Percentiles rank a stretch among this genome's conserved stretches.
Conservation (phyloP, 2,797 vertebrate genomes). For the Potorous gilbertii region DNA sequence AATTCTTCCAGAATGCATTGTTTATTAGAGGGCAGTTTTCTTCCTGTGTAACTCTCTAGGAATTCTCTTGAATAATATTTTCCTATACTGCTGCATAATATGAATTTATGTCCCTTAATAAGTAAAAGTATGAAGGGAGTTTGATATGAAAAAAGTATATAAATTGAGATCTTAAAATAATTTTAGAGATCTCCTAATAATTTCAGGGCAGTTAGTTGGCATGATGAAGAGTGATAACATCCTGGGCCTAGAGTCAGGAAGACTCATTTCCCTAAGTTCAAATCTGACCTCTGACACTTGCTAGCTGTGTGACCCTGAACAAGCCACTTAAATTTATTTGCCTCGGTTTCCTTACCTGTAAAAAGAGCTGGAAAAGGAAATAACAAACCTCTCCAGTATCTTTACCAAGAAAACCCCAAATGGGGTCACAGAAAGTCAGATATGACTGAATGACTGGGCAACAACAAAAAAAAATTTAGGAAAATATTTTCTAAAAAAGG, state of each 20-base stretch:
- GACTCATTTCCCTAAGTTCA: background rate
- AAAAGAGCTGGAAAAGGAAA: background rate
- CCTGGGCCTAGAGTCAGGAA: background rate
- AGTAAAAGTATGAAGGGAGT: background rate
- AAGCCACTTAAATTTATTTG: too few relatives aligned
- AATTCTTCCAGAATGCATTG: constrained; percentile 46
- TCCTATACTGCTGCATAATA: constrained; percentile 42
- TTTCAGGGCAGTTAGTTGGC: background rate
- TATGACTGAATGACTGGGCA: background rate
- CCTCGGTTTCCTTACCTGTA: background rate
- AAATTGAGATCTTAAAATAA: background rate
- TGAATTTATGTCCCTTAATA: constrained; percentile 19
- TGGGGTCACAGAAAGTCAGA: background rate
- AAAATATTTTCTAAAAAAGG: constrained; percentile 30
- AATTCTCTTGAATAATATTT: constrained; percentile 65
- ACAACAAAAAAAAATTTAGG: background rate
- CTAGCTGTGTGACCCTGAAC: background rate
- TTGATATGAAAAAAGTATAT: background rate
- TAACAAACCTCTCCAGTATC: background rate
- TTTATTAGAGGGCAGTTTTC: constrained; percentile 41
- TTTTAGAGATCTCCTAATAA: background rate
- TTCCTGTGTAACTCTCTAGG: constrained; percentile 54
- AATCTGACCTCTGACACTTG: background rate
- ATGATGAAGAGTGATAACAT: too few relatives aligned
- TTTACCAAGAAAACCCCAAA: background rate